Evolutionary conservation across 2,888 invertebrate genomes (phyloP).

Genomic region (Xestia sexstrigata): DNA sequence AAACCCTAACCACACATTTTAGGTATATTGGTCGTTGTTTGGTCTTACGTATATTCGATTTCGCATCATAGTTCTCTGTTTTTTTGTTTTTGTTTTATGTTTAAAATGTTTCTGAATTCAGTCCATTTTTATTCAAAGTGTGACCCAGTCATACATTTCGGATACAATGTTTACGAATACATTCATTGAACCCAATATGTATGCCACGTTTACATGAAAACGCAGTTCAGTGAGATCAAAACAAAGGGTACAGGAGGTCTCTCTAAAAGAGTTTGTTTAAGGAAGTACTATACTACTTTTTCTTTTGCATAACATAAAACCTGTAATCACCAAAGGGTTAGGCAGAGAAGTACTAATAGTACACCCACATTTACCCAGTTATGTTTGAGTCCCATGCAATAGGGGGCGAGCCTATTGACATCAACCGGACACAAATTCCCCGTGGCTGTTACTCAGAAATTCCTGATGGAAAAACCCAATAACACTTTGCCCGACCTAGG

Average conservation of each 20-base stretch:
- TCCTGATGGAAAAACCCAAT: too few relatives aligned
- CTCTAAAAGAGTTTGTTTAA: background rate
- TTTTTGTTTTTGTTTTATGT: background rate
- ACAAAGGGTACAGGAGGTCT: background rate
- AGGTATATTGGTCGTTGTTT: background rate
- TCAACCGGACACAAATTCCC: too few relatives aligned
- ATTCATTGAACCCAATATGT: background rate
- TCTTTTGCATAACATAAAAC: background rate
- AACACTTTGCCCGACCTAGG: too few relatives aligned
- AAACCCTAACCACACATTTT: background rate
- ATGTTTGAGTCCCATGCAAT: too few relatives aligned
- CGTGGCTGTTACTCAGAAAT: too few relatives aligned
- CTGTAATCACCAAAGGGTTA: too few relatives aligned
- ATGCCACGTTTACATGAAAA: background rate
- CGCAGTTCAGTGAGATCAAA: background rate
- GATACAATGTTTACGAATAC: slow-evolving; percentile 23
- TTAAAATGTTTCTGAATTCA: background rate
- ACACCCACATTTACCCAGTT: too few relatives aligned
- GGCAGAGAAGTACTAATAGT: too few relatives aligned
- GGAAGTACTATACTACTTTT: background rate
- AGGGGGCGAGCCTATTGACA: too few relatives aligned
- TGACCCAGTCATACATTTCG: background rate
- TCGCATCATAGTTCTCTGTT: background rate
- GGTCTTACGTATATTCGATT: background rate
- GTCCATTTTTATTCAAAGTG: background rate